phyloP scores from a whole-genome alignment of 1,140 invertebrate species.

The Trichonephila clavata region DNA sequence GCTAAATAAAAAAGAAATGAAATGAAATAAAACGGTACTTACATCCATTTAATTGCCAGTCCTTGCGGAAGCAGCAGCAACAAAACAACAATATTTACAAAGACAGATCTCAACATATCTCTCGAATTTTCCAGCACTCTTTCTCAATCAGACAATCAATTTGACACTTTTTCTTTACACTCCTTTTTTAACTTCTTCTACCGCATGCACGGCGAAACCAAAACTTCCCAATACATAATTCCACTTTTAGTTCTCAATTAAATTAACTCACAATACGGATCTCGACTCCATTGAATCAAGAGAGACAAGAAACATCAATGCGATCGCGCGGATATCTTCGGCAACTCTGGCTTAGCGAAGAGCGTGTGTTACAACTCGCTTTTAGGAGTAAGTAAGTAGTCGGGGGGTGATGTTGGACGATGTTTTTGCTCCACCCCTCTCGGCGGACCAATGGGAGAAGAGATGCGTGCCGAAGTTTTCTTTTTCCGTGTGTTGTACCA shows the following conservation, averaged over 20 bases:
- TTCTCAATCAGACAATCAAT: neutral
- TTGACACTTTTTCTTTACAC: no score
- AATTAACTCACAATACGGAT: neutral
- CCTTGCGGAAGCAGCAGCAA: constrained; percentile 60
- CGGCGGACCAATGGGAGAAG: constrained; percentile 38
- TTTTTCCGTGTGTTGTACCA: constrained; percentile 34
- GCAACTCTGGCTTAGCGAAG: neutral
- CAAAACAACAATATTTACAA: constrained; percentile 58
- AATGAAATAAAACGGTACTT: constrained; percentile 2
- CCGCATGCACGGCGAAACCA: neutral
- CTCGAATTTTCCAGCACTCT: neutral
- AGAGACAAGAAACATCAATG: neutral
- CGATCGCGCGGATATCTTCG: neutral
- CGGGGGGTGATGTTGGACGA: neutral
- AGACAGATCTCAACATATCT: constrained; percentile 20
- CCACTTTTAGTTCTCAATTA: neutral
- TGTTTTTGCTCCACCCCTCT: constrained; percentile 69
- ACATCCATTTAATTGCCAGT: constrained; percentile 62
- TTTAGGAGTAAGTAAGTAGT: neutral
- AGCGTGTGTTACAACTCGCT: constrained; percentile 17
- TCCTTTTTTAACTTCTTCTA: neutral
- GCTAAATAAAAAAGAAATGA: neutral
- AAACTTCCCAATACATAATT: neutral
- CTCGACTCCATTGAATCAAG: neutral
- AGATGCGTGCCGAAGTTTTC: constrained; percentile 63